phyloP scores from a whole-genome alignment of 2,888 invertebrate species.

The Mesorhabditis spiculigera region DNA sequence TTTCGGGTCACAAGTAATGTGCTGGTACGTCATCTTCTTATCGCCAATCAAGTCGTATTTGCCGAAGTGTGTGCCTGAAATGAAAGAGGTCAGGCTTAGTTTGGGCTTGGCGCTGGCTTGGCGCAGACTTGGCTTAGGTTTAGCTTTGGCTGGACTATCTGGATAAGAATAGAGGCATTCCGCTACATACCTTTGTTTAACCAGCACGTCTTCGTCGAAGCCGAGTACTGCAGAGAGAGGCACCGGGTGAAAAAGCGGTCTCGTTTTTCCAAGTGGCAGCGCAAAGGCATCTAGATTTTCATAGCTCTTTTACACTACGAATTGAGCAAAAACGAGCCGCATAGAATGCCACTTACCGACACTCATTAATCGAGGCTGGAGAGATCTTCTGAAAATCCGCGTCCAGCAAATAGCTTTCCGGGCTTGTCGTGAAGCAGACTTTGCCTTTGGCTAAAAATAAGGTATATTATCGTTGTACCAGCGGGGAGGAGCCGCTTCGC shows the following conservation, averaged over 20 bases:
- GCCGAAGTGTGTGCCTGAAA: slow-evolving; percentile 15
- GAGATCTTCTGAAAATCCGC: slow-evolving; percentile 37
- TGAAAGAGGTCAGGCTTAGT: slow-evolving; percentile 5
- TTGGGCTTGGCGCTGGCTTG: background rate
- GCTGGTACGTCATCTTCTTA: slow-evolving; percentile 42
- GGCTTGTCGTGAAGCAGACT: slow-evolving; percentile 45
- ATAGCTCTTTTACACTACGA: background rate
- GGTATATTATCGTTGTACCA: too few species aligned
- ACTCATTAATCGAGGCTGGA: slow-evolving; percentile 41
- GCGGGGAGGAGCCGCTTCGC: too few species aligned
- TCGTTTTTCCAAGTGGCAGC: slow-evolving; percentile 26
- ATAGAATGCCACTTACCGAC: slow-evolving; percentile 27
- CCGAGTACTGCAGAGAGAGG: slow-evolving; percentile 40
- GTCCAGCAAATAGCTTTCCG: slow-evolving; percentile 40
- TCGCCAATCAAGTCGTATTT: slow-evolving; percentile 52
- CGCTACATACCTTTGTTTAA: slow-evolving; percentile 48
- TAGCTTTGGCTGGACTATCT: too few species aligned
- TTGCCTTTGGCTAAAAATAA: slow-evolving; percentile 22
- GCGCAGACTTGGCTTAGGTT: too few species aligned
- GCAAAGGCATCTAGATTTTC: slow-evolving; percentile 30
- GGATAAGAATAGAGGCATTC: too few species aligned
- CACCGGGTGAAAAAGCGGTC: slow-evolving; percentile 24
- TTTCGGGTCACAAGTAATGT: slow-evolving; percentile 45
- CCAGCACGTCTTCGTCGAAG: slow-evolving; percentile 33
- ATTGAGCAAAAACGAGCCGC: too few species aligned